Conservation (phyloP, 2,113 vertebrate species). For the Cephalopholis sonnerati region DNA sequence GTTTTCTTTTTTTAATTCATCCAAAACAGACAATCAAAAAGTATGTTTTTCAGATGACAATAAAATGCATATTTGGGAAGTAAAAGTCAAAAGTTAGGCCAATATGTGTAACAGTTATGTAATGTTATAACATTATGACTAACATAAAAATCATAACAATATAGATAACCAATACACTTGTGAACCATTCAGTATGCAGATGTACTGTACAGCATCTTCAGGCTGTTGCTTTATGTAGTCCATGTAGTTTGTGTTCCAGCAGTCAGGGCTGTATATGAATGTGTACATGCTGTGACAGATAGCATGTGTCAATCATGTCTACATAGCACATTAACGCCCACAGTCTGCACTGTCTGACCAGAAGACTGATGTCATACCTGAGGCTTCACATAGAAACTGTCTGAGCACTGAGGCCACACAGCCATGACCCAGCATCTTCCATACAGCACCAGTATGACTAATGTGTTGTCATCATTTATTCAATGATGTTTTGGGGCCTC, state of each 20-base stretch:
- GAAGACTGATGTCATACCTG: background rate
- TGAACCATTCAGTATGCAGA: background rate
- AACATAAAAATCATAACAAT: background rate
- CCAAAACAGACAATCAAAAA: background rate
- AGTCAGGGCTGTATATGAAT: background rate
- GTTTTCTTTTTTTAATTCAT: too few relatives aligned
- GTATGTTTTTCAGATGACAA: background rate
- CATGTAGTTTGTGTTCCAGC: background rate
- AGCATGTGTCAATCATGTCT: constrained; percentile 18
- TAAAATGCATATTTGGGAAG: background rate
- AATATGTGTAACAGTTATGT: background rate
- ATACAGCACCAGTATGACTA: constrained; percentile 1
- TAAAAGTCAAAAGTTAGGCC: background rate
- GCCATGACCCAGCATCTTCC: constrained; percentile 19
- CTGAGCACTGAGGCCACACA: constrained; percentile 2
- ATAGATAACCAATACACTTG: background rate
- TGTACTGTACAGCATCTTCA: background rate
- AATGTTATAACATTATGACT: background rate
- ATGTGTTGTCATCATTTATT: constrained; percentile 25
- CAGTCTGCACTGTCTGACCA: constrained; percentile 36
- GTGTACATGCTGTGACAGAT: constrained; percentile 16
- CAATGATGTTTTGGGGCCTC: constrained; percentile 2
- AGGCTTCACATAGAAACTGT: constrained; percentile 5
- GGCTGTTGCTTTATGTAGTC: background rate
- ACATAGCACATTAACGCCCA: constrained; percentile 29